A percentile compares a stretch with the other conserved stretches of the same genome.
These are phyloP conservation scores for Tanytarsus gracilentus DNA, from an alignment of 2,888 invertebrate genomes.

Conservation along the genomic window DNA sequence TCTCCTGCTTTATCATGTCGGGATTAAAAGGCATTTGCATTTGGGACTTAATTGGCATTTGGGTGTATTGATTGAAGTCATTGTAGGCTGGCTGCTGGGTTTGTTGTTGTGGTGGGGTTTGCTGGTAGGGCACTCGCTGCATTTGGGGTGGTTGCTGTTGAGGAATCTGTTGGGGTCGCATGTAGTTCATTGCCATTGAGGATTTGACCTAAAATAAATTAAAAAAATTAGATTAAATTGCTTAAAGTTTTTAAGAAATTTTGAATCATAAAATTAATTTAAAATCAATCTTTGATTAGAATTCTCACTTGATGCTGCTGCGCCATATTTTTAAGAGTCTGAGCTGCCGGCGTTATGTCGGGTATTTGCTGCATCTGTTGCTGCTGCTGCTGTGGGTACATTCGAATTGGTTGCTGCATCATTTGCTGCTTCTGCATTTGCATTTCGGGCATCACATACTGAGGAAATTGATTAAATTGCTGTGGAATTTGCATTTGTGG, in stretches of 20 bases:
- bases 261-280: too few species aligned
- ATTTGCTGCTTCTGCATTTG: slow-evolving; percentile 34
- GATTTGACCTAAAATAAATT: too few species aligned
- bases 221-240: too few species aligned
- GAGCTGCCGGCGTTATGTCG: slow-evolving; percentile 84
- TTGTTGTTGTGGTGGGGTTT: background rate
- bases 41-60: slow-evolving; percentile 39
- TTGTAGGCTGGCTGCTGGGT: background rate
- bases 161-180: slow-evolving; percentile 35
- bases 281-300: too few species aligned
- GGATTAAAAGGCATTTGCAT: slow-evolving; percentile 43
- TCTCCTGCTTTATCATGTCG: slow-evolving; percentile 51
- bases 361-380: slow-evolving; percentile 42
- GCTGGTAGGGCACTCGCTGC: background rate
- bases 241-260: too few species aligned
- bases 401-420: slow-evolving; percentile 32
- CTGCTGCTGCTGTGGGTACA: slow-evolving; percentile 32
- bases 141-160: slow-evolving; percentile 31
- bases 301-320: slow-evolving; percentile 71
- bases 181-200: slow-evolving; percentile 55
- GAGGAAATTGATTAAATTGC: slow-evolving; percentile 33
- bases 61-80: slow-evolving; percentile 34
- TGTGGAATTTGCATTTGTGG: slow-evolving; percentile 33
- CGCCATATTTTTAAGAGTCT: slow-evolving; percentile 93
- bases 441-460: slow-evolving; percentile 20